Evolutionary conservation across 2,888 invertebrate species (phyloP).

Genomic region (Coenonympha glycerion): DNA sequence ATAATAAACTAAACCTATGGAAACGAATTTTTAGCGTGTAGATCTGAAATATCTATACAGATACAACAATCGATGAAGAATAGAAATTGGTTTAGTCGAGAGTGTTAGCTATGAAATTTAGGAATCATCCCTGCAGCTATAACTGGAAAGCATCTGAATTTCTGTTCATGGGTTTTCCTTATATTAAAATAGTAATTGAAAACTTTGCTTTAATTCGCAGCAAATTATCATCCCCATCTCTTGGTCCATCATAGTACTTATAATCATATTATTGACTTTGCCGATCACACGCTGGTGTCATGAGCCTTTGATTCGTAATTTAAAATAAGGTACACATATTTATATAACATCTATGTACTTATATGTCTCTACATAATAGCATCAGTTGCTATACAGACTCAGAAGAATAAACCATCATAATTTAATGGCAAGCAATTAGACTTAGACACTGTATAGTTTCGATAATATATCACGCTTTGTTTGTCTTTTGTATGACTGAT

Average conservation of each 20-base stretch:
- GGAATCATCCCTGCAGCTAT: no score
- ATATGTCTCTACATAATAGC: neutral
- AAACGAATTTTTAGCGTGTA: no score
- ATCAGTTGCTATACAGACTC: neutral
- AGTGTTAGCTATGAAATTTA: no score
- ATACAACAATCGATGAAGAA: no score
- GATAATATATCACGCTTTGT: conserved; percentile 25
- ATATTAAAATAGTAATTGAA: no score
- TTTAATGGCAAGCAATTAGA: neutral
- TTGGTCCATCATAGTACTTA: neutral
- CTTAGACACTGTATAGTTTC: conserved; percentile 5
- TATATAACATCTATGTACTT: neutral
- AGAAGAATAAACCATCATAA: conserved; percentile 1
- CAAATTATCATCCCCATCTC: neutral
- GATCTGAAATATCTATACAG: no score
- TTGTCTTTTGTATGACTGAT: conserved; percentile 30
- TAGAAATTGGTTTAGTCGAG: no score
- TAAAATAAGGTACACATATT: neutral
- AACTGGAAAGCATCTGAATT: no score
- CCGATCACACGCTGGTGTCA: conserved; percentile 14
- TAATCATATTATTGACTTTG: conserved; percentile 26
- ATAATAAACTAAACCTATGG: no score
- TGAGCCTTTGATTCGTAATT: conserved; percentile 11
- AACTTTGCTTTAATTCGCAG: neutral
- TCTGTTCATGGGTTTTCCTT: no score